Evolutionary conservation across 53 echinoderm and acorn worm species (phyloP).

Genomic region (Astropecten irregularis): DNA sequence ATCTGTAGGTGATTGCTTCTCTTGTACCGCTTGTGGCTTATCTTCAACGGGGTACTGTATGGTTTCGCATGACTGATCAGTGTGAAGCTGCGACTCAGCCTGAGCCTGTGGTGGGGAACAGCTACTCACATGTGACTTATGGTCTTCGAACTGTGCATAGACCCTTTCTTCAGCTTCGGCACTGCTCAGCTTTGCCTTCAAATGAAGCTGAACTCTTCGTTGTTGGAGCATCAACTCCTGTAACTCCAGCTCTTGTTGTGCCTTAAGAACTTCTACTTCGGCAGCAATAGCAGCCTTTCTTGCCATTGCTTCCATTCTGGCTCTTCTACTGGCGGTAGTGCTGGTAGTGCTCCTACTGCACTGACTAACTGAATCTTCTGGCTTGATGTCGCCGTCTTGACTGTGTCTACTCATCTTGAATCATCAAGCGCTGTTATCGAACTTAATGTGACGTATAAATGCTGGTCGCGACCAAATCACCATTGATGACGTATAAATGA

Average conservation of each 20-base stretch:
- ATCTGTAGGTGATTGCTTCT: neutral
- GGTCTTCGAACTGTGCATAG: slow-evolving; percentile 22
- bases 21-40: neutral
- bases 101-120: neutral
- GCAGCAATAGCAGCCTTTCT: no score
- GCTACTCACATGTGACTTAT: neutral
- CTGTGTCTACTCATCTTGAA: no score
- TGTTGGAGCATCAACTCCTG: slow-evolving; percentile 35
- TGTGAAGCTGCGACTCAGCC: neutral
- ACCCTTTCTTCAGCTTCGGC: slow-evolving; percentile 36
- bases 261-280: neutral
- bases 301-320: no score
- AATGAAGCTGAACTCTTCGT: slow-evolving; percentile 8
- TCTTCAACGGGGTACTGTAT: neutral
- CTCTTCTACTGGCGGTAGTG: no score
- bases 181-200: slow-evolving; percentile 26
- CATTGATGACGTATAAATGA: no score
- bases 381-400: no score
- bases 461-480: no score
- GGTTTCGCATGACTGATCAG: neutral
- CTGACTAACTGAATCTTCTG: no score
- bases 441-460: no score
- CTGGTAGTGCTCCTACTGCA: no score
- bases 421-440: no score
- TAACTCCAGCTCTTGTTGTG: slow-evolving; percentile 37